These are phyloP conservation scores for Meriones unguiculatus DNA, from an alignment of 2,113 vertebrate species.

Conservation along the genomic window DNA sequence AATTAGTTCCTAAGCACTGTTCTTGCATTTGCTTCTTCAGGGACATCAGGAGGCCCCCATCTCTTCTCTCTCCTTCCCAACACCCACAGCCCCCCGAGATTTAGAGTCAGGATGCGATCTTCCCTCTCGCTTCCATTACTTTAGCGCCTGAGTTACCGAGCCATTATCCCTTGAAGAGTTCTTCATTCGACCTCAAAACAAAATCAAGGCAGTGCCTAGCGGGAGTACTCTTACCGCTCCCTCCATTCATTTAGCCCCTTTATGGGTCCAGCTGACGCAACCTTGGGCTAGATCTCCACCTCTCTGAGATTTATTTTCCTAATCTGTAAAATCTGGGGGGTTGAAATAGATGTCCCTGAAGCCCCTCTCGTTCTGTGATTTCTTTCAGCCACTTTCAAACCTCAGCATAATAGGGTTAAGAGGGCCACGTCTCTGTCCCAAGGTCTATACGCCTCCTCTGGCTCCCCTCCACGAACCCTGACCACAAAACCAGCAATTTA, in stretches of 20 bases:
- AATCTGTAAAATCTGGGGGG: not conserved
- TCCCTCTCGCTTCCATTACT: conserved; percentile 15
- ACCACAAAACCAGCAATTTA: not conserved
- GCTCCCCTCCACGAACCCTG: not conserved
- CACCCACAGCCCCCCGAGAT: conserved; percentile 23
- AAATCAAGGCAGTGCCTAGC: not conserved
- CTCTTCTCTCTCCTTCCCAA: not conserved
- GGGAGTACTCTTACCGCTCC: fast-evolving
- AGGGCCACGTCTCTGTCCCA: not conserved
- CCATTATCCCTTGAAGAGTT: conserved; percentile 58
- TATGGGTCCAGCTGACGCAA: not conserved
- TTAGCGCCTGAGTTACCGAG: conserved; percentile 65
- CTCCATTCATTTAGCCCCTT: not conserved
- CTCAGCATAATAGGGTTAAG: not conserved
- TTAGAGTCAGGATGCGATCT: conserved; percentile 55
- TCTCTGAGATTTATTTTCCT: not conserved
- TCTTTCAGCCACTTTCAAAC: not conserved
- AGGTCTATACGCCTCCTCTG: not conserved
- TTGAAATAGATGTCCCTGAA: not conserved
- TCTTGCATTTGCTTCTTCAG: conserved; percentile 57
- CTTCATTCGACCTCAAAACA: conserved; percentile 61
- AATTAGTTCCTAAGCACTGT: conserved; percentile 24
- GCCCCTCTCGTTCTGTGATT: not conserved
- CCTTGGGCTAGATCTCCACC: not conserved
- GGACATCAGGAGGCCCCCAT: not conserved